phyloP scores from a whole-genome alignment of 2,113 vertebrate genomes.

The Heterocephalus glaber region DNA sequence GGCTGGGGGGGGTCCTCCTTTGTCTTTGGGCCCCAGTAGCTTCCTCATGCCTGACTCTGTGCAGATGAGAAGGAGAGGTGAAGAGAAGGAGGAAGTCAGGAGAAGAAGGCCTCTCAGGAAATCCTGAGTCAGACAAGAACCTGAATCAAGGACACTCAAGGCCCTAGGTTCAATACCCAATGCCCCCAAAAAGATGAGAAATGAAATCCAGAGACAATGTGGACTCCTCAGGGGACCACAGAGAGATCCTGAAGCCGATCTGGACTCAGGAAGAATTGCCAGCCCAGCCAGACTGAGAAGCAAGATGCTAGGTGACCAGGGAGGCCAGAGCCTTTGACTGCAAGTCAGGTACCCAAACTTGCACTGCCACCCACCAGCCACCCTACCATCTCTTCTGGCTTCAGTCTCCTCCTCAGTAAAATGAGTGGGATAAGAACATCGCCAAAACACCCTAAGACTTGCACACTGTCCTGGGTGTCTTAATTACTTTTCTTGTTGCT shows the following conservation, averaged over 20 bases:
- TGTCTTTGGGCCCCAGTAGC: background rate
- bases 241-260: background rate
- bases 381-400: background rate
- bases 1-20: background rate
- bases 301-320: background rate
- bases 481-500: background rate
- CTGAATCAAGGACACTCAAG: background rate
- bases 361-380: background rate
- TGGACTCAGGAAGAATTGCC: background rate
- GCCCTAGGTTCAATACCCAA: background rate
- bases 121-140: background rate
- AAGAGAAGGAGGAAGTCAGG: background rate
- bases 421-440: background rate
- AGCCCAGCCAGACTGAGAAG: background rate
- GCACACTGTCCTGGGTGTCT: background rate
- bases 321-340: background rate
- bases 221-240: background rate
- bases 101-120: background rate
- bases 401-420: background rate
- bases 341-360: background rate
- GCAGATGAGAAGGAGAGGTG: background rate
- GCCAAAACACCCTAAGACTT: too few relatives aligned
- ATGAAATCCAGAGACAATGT: rapidly evolving
- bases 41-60: background rate
- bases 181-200: background rate